Conservation (phyloP, 2,113 vertebrate species). For the Xiphophorus couchianus region DNA sequence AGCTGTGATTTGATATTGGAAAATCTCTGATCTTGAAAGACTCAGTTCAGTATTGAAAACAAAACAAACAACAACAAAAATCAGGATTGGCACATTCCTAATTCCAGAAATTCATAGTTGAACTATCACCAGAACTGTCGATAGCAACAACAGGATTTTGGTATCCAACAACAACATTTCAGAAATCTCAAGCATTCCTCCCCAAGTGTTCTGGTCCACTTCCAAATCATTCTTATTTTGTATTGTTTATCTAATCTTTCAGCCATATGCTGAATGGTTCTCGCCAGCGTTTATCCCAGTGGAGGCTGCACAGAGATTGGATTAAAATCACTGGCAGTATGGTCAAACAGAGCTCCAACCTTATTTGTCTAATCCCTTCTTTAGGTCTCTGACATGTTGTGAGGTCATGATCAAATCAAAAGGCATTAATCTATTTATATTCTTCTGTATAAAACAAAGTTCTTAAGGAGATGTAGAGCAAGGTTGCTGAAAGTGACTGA, state of each 20-base stretch:
- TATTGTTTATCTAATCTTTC: slow-evolving; percentile 32
- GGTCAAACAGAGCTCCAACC: slow-evolving; percentile 42
- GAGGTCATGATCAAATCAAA: slow-evolving; percentile 66
- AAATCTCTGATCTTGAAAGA: no score
- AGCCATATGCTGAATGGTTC: slow-evolving; percentile 50
- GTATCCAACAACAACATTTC: no score
- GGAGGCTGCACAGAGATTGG: slow-evolving; percentile 50
- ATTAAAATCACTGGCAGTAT: slow-evolving; percentile 64
- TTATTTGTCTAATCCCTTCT: slow-evolving; percentile 59
- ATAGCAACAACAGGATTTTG: no score
- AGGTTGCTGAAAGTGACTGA: no score
- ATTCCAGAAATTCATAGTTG: no score
- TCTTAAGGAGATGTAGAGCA: no score
- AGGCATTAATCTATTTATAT: slow-evolving; percentile 51
- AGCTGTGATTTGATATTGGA: no score
- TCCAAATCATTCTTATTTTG: slow-evolving; percentile 13
- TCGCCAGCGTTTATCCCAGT: slow-evolving; percentile 18
- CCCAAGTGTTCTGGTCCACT: slow-evolving; percentile 11
- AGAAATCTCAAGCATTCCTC: no score
- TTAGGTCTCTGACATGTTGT: slow-evolving; percentile 54
- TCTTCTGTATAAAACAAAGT: slow-evolving; percentile 27
- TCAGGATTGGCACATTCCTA: no score
- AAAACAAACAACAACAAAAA: no score
- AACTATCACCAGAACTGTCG: no score
- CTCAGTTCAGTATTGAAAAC: no score